phyloP scores from a whole-genome alignment of 2,113 vertebrate genomes.

The Chiloscyllium plagiosum region DNA sequence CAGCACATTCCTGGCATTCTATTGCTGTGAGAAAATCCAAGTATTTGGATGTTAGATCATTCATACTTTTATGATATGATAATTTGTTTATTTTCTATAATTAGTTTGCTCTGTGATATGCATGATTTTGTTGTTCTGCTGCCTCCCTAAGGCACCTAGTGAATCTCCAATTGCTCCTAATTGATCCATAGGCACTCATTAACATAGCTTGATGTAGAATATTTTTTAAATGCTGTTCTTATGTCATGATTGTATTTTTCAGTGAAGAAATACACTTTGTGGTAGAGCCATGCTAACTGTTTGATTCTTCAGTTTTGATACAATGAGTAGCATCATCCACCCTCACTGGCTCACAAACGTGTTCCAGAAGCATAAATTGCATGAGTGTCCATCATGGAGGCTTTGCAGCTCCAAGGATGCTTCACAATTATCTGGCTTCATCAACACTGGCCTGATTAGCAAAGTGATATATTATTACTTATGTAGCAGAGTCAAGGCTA shows the following conservation, averaged over 20 bases:
- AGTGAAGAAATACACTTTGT: neutral
- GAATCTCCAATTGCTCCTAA: neutral
- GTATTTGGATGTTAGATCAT: neutral
- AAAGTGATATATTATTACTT: neutral
- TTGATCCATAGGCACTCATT: neutral
- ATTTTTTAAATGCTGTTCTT: neutral
- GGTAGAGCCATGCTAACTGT: neutral
- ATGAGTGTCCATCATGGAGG: neutral
- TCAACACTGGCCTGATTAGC: neutral
- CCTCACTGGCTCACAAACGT: neutral
- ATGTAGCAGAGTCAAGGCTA: neutral
- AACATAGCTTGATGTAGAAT: neutral
- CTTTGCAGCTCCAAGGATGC: neutral
- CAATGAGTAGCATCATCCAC: neutral
- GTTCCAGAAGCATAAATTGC: neutral
- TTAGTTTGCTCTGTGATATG: neutral
- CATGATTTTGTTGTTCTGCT: neutral
- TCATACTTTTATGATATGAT: neutral
- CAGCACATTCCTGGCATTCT: neutral
- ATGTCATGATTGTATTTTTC: neutral
- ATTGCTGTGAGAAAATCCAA: no score
- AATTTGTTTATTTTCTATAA: neutral
- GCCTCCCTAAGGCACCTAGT: no score
- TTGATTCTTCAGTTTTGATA: neutral
- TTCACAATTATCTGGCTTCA: neutral